phyloP scores from a whole-genome alignment of 1,140 invertebrate species.

The Heliconius nattereri region DNA sequence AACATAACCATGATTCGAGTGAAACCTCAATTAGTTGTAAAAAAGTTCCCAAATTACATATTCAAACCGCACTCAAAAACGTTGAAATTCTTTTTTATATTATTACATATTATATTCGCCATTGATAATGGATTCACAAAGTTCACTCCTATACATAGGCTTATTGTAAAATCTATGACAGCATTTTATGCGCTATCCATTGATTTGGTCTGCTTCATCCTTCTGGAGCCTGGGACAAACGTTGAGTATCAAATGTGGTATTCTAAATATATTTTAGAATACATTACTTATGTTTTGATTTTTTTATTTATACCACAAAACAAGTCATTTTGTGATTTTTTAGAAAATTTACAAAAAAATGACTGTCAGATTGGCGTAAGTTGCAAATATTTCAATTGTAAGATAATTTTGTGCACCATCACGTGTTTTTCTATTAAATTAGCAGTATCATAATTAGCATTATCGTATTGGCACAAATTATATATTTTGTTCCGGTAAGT shows the following conservation, averaged over 20 bases:
- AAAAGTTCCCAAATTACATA: neutral
- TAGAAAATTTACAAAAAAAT: neutral
- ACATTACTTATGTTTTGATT: neutral
- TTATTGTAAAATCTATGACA: neutral
- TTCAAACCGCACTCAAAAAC: neutral
- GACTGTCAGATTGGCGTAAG: neutral
- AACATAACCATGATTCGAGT: neutral
- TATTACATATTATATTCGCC: neutral
- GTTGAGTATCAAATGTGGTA: neutral
- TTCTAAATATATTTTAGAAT: neutral
- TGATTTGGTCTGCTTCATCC: neutral
- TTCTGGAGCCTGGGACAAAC: neutral
- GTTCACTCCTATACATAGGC: neutral
- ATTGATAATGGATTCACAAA: neutral
- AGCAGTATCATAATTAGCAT: neutral
- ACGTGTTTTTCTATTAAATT: neutral
- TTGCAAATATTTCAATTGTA: neutral
- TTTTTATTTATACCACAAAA: slow-evolving; percentile 2
- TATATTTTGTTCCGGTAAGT: neutral
- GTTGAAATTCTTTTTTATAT: neutral
- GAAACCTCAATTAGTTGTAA: neutral
- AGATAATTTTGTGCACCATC: neutral
- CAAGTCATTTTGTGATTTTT: neutral
- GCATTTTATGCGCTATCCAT: neutral
- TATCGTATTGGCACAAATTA: neutral